phyloP scores from a whole-genome alignment of 1,140 invertebrate species.

The Drosophila carrolli region DNA sequence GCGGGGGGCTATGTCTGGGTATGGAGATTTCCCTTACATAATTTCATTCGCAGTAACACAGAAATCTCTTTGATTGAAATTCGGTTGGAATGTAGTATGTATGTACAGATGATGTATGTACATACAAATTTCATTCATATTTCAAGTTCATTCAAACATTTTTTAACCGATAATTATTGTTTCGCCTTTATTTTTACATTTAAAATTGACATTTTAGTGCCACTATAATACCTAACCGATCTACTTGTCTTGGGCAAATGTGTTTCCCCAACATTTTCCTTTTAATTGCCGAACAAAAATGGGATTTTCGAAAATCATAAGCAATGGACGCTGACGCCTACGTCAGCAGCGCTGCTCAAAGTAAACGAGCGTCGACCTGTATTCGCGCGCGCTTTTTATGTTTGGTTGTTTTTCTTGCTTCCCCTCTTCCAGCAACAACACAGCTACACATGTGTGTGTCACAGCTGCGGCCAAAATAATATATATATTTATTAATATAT shows the following conservation, averaged over 20 bases:
- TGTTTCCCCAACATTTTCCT: constrained; percentile 16
- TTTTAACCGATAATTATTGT: too few species aligned
- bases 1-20: too few species aligned
- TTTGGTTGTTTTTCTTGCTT: constrained; percentile 39
- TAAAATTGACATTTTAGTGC: not conserved
- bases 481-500: too few species aligned
- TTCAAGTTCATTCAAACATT: too few species aligned
- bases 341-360: constrained; percentile 14
- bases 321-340: constrained; percentile 25
- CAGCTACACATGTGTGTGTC: constrained; percentile 3
- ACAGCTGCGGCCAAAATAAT: not conserved
- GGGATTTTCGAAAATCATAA: constrained; percentile 81
- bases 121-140: too few species aligned
- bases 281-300: constrained; percentile 44
- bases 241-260: constrained; percentile 7
- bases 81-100: not conserved
- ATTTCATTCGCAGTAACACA: too few species aligned
- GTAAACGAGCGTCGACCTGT: constrained; percentile 74
- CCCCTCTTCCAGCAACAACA: constrained; percentile 10
- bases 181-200: not conserved
- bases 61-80: too few species aligned
- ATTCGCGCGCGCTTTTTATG: constrained; percentile 80
- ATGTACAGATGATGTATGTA: not conserved
- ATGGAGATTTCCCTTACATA: too few species aligned
- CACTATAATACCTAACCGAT: constrained; percentile 6